phyloP scores from a whole-genome alignment of 1,140 invertebrate genomes.

The Zaprionus inermis region DNA sequence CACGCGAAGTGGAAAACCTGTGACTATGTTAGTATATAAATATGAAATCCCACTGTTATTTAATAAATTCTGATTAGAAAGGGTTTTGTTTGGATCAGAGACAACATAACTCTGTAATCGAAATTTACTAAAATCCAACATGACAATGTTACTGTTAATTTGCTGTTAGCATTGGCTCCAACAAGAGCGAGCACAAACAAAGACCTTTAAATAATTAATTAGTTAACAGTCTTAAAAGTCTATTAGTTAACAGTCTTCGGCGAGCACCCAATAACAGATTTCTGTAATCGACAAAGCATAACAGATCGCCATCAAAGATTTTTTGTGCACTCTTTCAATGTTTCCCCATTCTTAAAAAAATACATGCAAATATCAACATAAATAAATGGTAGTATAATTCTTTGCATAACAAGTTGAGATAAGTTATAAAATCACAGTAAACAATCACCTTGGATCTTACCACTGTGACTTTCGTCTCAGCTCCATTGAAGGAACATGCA shows the following conservation, averaged over 20 bases:
- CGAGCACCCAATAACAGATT: neutral
- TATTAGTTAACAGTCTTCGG: too few species aligned
- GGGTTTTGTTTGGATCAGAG: too few species aligned
- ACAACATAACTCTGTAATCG: neutral
- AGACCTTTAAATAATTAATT: too few species aligned
- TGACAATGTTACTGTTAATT: neutral
- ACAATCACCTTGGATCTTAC: neutral
- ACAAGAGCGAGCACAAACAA: too few species aligned
- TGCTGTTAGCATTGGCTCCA: neutral
- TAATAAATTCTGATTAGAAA: too few species aligned
- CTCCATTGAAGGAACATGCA: constrained; percentile 39
- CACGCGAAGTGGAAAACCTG: neutral
- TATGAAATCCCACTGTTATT: neutral
- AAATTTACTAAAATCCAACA: neutral
- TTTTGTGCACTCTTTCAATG: neutral
- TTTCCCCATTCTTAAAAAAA: neutral
- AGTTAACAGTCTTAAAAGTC: too few species aligned
- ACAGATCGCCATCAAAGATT: neutral
- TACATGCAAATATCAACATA: neutral
- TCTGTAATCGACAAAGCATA: neutral
- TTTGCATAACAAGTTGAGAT: neutral
- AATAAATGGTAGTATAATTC: too few species aligned
- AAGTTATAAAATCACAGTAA: constrained; percentile 4
- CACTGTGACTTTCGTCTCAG: constrained; percentile 21
- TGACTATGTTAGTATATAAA: neutral